Evolutionary conservation across 2,797 vertebrate species (phyloP).

Genomic region (Ptychadena robeensis): DNA sequence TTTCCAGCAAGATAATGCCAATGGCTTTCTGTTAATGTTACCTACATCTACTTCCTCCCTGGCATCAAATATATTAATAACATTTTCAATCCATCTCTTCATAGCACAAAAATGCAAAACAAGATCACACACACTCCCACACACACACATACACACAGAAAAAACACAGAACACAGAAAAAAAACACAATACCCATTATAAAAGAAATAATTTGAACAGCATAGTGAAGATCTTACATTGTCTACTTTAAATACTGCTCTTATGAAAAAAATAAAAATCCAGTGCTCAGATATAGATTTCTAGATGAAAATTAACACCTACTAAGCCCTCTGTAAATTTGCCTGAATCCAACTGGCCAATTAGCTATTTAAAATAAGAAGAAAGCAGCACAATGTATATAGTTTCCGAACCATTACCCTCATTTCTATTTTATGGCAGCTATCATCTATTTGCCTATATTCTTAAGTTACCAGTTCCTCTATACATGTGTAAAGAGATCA

Average conservation of each 20-base stretch:
- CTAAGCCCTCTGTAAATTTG: slow-evolving; percentile 58
- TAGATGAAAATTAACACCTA: slow-evolving; percentile 54
- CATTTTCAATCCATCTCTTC: slow-evolving; percentile 45
- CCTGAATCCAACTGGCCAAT: slow-evolving; percentile 70
- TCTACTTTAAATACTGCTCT: slow-evolving; percentile 70
- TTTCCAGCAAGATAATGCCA: slow-evolving; percentile 45
- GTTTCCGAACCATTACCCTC: slow-evolving; percentile 78
- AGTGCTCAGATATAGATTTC: slow-evolving; percentile 72
- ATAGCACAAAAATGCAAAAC: slow-evolving; percentile 42
- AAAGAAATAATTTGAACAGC: slow-evolving; percentile 72
- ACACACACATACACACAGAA: slow-evolving; percentile 25
- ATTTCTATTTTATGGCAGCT: slow-evolving; percentile 70
- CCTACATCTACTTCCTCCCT: slow-evolving; percentile 23
- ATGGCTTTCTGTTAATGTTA: slow-evolving; percentile 12
- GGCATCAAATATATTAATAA: slow-evolving; percentile 30
- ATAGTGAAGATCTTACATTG: slow-evolving; percentile 71
- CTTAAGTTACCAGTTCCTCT: slow-evolving; percentile 64
- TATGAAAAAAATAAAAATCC: slow-evolving; percentile 75
- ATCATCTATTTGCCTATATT: slow-evolving; percentile 70
- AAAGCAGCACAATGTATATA: slow-evolving; percentile 85
- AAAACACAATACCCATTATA: slow-evolving; percentile 44
- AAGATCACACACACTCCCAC: slow-evolving; percentile 40
- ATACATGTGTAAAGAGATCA: slow-evolving; percentile 47
- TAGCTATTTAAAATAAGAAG: slow-evolving; percentile 69
- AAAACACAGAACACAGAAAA: slow-evolving; percentile 20